Percentiles rank a stretch among this genome's conserved stretches.
phyloP scores from a whole-genome alignment of 2,113 vertebrate species.

The Eudyptes chrysolophus region DNA sequence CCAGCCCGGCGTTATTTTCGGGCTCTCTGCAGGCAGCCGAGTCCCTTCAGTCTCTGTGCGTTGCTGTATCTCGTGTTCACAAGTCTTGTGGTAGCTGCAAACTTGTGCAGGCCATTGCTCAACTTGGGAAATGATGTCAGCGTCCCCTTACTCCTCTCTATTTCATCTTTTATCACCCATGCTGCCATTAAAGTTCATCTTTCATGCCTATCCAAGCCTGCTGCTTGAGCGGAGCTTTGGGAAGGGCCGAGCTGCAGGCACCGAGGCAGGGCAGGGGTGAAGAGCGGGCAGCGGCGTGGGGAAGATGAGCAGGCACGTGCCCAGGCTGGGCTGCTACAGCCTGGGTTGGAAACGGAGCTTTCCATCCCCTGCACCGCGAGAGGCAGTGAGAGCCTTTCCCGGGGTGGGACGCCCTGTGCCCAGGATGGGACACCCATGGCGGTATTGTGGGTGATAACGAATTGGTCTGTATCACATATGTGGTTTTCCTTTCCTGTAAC shows the following conservation, averaged over 20 bases:
- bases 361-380: neutral
- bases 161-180: accelerated
- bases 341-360: neutral
- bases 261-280: neutral
- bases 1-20: accelerated
- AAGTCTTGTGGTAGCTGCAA: neutral
- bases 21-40: neutral
- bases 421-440: no score
- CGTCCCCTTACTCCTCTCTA: neutral
- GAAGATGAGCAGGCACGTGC: neutral
- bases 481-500: neutral
- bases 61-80: accelerated
- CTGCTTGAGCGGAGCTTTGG: accelerated
- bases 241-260: neutral
- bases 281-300: neutral
- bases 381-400: neutral
- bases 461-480: accelerated
- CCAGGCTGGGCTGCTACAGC: neutral
- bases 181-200: neutral
- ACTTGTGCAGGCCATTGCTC: neutral
- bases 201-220: accelerated
- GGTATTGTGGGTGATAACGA: neutral
- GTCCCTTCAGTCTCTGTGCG: neutral
- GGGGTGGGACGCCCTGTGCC: neutral
- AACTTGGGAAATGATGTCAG: neutral